Percentiles rank a stretch among this genome's conserved stretches.
These are phyloP conservation scores for Chamaea fasciata DNA, from an alignment of 2,113 vertebrate genomes.

Conservation along the genomic window DNA sequence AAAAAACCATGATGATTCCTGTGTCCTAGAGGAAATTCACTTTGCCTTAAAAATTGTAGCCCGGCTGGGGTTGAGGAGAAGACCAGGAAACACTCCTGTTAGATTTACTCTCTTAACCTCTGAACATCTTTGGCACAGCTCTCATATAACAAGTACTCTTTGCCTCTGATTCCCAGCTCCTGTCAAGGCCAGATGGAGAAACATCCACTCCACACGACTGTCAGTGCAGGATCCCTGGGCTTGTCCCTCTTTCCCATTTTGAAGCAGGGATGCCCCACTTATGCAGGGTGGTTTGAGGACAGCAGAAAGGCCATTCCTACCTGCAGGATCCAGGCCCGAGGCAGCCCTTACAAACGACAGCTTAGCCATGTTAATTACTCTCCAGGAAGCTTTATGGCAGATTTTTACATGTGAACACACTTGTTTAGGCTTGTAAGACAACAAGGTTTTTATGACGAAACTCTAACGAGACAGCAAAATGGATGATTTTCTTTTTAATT, in stretches of 20 bases:
- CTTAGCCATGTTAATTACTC: not conserved
- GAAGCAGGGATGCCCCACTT: not conserved
- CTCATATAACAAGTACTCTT: not conserved
- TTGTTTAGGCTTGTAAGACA: slow-evolving; percentile 25
- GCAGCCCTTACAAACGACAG: not conserved
- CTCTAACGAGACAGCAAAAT: slow-evolving; percentile 10
- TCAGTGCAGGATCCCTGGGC: not conserved
- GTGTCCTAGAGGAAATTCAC: not conserved
- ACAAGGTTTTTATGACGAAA: slow-evolving; percentile 25
- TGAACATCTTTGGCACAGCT: not conserved
- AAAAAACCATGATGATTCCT: not conserved
- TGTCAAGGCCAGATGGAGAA: not conserved
- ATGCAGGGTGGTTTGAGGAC: not conserved
- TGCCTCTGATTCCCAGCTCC: not conserved
- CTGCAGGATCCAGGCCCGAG: not conserved
- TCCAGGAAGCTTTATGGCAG: not conserved
- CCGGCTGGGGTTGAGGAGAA: not conserved
- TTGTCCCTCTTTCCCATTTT: not conserved
- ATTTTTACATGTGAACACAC: not conserved
- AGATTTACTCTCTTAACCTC: not conserved
- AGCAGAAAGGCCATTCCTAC: not conserved
- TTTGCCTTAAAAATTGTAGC: not conserved
- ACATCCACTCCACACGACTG: not conserved
- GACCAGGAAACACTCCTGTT: not conserved
- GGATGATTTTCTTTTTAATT: slow-evolving; percentile 32